Base-by-base conservation (phyloP, 2,888 invertebrate genomes). In the Myopa testacea region DNA sequence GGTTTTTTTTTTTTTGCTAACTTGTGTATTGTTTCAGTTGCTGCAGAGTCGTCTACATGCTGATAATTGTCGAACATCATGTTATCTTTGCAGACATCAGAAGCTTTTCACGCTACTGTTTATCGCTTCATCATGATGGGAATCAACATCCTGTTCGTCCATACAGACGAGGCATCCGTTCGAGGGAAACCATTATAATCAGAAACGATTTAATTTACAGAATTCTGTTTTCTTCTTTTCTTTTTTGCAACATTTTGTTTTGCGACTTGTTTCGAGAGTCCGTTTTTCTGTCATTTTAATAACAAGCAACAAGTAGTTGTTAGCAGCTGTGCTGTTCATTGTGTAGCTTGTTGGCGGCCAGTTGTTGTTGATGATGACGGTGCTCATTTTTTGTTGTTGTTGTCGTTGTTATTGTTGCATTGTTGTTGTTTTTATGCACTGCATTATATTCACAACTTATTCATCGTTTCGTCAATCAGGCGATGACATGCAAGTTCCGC, bases 391-490 rank as follows among this genome's bases (percentile, higher is more conserved):
- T 69, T 45, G 65, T 52, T 65, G 71, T 77, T 77, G 76, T 71
- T 76, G 68, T 55, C 40, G 74, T 78, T 70, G 74, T 14, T 70
- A 63, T 45, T 73, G 50, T 67, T 65, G 65, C 68, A 55, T 45
- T 73, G 50, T 67, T 73, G 50, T 67, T 58, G 58, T 72, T 76
- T 45, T 75, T 72, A 65, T 19, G 40, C 63, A 37, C 65, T n/a
- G 68, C 75, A 69, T 75, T 68, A 75, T 75, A 75, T 75, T 75
- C 82, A 82, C 83, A 84, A 83, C 82, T 84, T 83, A 79, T 83
- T 83, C 84, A 84, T 83, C 83, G 84, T 84, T 84, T 83, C 85
- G 83, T 85, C 85, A 85, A 85, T 85, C 85, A 85, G 85, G 85
- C 85, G 85, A 84, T 85, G 85, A 85, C 85, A 85, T 84, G 84